Evolutionary conservation across 2,888 invertebrate genomes (phyloP), one percentile per base, ranked within the genome.

Genomic region (Patella depressa): DNA sequence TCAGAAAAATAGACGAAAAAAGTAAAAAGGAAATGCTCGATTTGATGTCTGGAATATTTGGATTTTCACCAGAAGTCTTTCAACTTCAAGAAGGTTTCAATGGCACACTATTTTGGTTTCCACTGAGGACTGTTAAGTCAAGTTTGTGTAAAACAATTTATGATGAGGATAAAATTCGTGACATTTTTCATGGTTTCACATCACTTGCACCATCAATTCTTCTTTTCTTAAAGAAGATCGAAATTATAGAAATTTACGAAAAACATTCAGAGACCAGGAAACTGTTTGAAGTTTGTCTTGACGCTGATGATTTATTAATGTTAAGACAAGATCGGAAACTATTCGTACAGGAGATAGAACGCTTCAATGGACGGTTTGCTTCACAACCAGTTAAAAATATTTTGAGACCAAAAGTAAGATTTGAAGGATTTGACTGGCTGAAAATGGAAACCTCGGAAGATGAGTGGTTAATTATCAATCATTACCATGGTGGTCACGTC

Each of bases 31-130:
- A 55, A 34, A 72, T 81, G 34, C 79, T 82, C 15, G 77, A 80
- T 54, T 86, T 87, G 11, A 83, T 88, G 71, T 76, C 79, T 34
- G 84, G 82, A 1, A 73, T 83, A 7, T 89, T 89, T 79, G 87
- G 84, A 53, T 79, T 85, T 57, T 57, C 70, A 34, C 57, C 80
- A 24, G 75, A 78, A 17, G 75, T 80, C 2, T 79, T 87, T 12
- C 72, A 79, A 2, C 34, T 34, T 34, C 45, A 45, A 45, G 72
- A 74, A 4, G 85, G 87, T 9, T 77, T 78, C 75, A 19, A 78
- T 14, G 90, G 89, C 45, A 89, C 89, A 11, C 29, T 90, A 70
- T 90, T 90, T 76, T 83, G 90, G 82, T 90, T 90, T 79, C 89
- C 90, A 9, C 80, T 90, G n/a, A 82, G 90, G 2, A 76, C 80